These are phyloP conservation scores for Heliconius eleuchia DNA, from an alignment of 1,140 invertebrate genomes.

Conservation along the genomic window DNA sequence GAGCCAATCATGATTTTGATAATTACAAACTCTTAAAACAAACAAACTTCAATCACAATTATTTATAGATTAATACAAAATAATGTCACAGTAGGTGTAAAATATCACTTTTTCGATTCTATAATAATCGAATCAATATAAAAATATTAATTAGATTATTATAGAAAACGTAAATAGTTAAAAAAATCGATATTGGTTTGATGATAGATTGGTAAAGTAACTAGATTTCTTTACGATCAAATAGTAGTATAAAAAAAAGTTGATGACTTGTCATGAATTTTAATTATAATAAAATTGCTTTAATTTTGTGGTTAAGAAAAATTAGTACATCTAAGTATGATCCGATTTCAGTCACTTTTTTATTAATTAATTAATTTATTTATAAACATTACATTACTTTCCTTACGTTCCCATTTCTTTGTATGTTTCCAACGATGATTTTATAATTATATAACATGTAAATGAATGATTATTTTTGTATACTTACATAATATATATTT, in stretches of 20 bases:
- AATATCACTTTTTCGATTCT: conserved; percentile 27
- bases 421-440: too few relatives aligned
- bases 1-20: conserved; percentile 52
- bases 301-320: too few relatives aligned
- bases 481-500: neutral
- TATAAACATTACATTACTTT: too few relatives aligned
- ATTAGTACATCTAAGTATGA: too few relatives aligned
- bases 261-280: too few relatives aligned
- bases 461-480: too few relatives aligned
- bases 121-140: conserved; percentile 5
- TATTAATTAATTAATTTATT: too few relatives aligned
- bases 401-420: too few relatives aligned
- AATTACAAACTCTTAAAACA: conserved; percentile 15
- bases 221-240: neutral
- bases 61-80: conserved; percentile 11
- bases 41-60: conserved; percentile 5
- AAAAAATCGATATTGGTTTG: neutral
- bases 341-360: too few relatives aligned
- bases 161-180: neutral
- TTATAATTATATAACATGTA: too few relatives aligned
- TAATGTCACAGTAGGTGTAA: conserved; percentile 33
- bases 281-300: too few relatives aligned
- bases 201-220: neutral
- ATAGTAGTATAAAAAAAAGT: neutral
- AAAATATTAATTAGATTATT: neutral